phyloP scores from a whole-genome alignment of 2,113 vertebrate species.

The Cacatua alba region DNA sequence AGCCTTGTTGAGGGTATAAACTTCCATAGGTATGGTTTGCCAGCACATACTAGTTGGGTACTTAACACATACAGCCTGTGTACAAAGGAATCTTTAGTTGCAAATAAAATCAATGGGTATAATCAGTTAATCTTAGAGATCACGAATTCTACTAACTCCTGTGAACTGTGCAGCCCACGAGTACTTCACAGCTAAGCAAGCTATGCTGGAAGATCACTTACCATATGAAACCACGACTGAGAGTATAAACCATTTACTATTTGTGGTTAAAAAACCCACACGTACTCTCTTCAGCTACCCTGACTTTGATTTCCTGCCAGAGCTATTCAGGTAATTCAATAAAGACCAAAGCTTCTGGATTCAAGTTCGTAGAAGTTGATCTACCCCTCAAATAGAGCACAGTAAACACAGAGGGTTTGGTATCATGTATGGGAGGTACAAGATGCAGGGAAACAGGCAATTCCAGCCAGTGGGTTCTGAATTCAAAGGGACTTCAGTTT shows the following conservation, averaged over 20 bases:
- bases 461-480: conserved; percentile 12
- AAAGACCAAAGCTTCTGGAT: conserved; percentile 39
- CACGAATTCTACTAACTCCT: neutral
- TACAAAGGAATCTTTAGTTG: neutral
- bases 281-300: neutral
- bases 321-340: conserved; percentile 21
- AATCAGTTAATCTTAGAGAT: neutral
- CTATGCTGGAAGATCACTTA: conserved; percentile 15
- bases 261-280: conserved; percentile 1
- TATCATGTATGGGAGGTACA: conserved; percentile 12
- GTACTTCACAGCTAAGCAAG: neutral
- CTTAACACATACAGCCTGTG: neutral
- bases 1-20: neutral
- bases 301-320: conserved; percentile 52
- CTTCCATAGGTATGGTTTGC: neutral
- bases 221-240: neutral
- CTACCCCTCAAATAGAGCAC: conserved; percentile 1
- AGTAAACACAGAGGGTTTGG: conserved; percentile 33
- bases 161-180: neutral
- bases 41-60: neutral
- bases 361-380: conserved; percentile 14
- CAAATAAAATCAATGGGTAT: neutral
- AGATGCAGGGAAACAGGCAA: conserved; percentile 13
- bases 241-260: conserved; percentile 16
- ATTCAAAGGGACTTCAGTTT: conserved; percentile 28